phyloP scores from a whole-genome alignment of 2,113 vertebrate genomes.

The Pseudorhombus dupliciocellatus region DNA sequence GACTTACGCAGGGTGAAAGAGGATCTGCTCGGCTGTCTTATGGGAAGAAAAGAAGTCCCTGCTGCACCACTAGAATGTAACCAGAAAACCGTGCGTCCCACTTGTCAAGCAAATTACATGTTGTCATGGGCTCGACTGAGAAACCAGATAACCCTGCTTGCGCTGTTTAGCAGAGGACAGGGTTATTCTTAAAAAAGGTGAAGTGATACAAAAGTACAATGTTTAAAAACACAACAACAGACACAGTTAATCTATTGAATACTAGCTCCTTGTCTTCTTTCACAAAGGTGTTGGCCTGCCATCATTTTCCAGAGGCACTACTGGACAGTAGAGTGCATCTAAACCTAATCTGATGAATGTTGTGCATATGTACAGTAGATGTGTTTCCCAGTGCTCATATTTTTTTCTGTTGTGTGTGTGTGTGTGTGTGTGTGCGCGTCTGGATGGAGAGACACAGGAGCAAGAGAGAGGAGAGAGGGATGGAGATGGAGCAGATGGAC shows the following conservation, averaged over 20 bases:
- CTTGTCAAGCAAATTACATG: constrained; percentile 58
- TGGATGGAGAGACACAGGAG: constrained; percentile 17
- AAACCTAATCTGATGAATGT: constrained; percentile 51
- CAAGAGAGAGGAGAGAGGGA: constrained; percentile 53
- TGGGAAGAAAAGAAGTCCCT: constrained; percentile 15
- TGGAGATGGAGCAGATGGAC: constrained; percentile 79
- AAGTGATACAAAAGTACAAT: too few relatives aligned
- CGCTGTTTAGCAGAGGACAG: constrained; percentile 22
- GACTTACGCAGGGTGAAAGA: constrained; percentile 32
- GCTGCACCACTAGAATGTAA: constrained; percentile 40
- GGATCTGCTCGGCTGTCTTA: constrained; percentile 31
- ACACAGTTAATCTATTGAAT: background rate
- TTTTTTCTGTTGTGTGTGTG: background rate
- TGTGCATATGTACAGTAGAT: constrained; percentile 26
- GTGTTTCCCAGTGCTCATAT: background rate
- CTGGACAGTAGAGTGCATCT: constrained; percentile 22
- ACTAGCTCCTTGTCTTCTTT: background rate
- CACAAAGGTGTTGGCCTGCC: constrained; percentile 23
- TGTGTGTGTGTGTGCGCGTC: background rate
- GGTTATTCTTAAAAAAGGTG: constrained; percentile 51
- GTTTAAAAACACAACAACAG: too few relatives aligned
- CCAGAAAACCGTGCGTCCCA: constrained; percentile 51
- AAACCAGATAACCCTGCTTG: constrained; percentile 5
- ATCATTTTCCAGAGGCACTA: constrained; percentile 34
- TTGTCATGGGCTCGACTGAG: constrained; percentile 31